These are phyloP conservation scores for Oscheius sp. DNA, from an alignment of 2,888 invertebrate species.

Conservation along the genomic window DNA sequence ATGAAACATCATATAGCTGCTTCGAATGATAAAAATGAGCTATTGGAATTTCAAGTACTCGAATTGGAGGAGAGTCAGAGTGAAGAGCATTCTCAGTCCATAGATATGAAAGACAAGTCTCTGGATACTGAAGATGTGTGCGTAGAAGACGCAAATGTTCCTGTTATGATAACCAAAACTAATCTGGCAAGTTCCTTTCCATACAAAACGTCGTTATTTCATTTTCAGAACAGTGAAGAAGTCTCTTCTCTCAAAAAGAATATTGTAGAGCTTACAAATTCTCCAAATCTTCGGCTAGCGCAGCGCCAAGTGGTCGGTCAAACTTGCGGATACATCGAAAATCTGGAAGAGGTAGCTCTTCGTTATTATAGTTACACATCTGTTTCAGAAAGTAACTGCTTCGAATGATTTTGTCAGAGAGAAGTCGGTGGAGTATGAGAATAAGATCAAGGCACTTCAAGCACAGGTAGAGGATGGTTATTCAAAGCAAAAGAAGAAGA, in stretches of 20 bases:
- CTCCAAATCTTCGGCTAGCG: constrained; percentile 15
- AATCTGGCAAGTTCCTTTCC: too few relatives aligned
- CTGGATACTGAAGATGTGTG: constrained; percentile 10
- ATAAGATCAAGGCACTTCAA: constrained; percentile 27
- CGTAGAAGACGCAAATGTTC: constrained; percentile 17
- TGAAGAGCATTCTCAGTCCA: constrained; percentile 5
- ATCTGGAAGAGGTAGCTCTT: constrained; percentile 18
- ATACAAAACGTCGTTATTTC: too few relatives aligned
- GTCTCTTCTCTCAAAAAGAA: constrained; percentile 37
- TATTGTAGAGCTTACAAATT: constrained; percentile 27
- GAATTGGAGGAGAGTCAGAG: constrained; percentile 49
- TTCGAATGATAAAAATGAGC: constrained; percentile 59
- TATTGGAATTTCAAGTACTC: constrained; percentile 67
- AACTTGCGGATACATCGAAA: constrained; percentile 24
- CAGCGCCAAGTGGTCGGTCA: constrained; percentile 25
- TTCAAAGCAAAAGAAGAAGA: constrained; percentile 31
- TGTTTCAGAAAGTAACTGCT: constrained; percentile 18
- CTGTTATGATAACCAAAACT: too few relatives aligned
- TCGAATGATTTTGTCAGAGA: background rate
- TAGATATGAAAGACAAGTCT: constrained; percentile 10
- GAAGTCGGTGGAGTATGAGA: constrained; percentile 23
- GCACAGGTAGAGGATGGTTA: constrained; percentile 23
- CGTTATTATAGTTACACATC: background rate
- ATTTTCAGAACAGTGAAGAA: constrained; percentile 36
- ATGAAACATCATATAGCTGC: constrained; percentile 38